Conservation (phyloP, 1,140 invertebrate genomes). For the Cephus cinctus region DNA sequence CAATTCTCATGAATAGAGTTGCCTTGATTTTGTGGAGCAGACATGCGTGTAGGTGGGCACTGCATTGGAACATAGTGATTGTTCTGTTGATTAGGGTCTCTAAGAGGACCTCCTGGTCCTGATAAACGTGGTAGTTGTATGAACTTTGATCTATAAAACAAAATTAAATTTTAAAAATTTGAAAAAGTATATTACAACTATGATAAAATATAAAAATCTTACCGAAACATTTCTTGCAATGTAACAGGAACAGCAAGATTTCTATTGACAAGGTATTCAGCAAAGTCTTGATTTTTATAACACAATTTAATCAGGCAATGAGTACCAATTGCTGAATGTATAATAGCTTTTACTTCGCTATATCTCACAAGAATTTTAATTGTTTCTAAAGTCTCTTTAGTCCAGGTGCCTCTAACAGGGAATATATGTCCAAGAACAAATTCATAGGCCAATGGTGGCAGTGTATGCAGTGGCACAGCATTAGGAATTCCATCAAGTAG, state of each 20-base stretch:
- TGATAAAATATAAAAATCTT: neutral
- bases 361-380: conserved; percentile 56
- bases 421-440: conserved; percentile 60
- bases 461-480: conserved; percentile 47
- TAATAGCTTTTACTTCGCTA: conserved; percentile 49
- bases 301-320: conserved; percentile 30
- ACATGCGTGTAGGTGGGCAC: neutral
- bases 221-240: conserved; percentile 17
- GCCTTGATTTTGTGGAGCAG: neutral
- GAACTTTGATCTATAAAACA: neutral
- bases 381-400: conserved; percentile 50
- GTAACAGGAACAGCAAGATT: conserved; percentile 21
- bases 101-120: too few species aligned
- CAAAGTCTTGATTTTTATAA: conserved; percentile 37
- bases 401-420: conserved; percentile 53
- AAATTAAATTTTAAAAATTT: neutral
- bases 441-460: conserved; percentile 58
- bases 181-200: neutral
- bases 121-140: too few species aligned
- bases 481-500: conserved; percentile 56
- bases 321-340: conserved; percentile 39
- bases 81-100: too few species aligned
- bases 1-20: conserved; percentile 7
- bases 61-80: neutral
- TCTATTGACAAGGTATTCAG: conserved; percentile 26